Percentiles rank a stretch among this genome's conserved stretches.
These are phyloP conservation scores for Ariopsis seemanni DNA, from an alignment of 2,113 vertebrate species.

Conservation along the genomic window DNA sequence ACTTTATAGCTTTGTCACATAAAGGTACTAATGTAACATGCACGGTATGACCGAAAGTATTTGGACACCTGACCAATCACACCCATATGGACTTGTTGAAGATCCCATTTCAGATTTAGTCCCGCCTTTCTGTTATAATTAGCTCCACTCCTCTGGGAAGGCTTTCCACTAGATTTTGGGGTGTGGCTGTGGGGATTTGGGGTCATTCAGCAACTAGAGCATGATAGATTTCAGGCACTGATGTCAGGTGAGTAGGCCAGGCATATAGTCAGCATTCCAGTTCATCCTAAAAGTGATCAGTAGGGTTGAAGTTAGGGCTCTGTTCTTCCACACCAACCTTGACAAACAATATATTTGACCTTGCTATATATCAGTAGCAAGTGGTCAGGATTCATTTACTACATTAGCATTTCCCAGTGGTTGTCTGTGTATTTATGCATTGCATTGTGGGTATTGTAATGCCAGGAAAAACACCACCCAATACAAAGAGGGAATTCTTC, in stretches of 20 bases:
- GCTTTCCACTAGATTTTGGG: background rate
- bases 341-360: too few species aligned
- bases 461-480: background rate
- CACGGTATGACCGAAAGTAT: background rate
- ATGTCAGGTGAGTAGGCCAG: background rate
- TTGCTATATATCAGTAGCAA: background rate
- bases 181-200: background rate
- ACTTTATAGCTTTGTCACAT: background rate
- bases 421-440: background rate
- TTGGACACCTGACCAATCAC: background rate
- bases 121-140: background rate
- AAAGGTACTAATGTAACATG: background rate
- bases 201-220: background rate
- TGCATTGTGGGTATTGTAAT: background rate
- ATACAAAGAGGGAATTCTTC: background rate
- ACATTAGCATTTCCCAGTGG: background rate
- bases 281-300: background rate
- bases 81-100: background rate
- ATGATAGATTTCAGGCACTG: background rate
- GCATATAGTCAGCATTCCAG: background rate
- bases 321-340: background rate
- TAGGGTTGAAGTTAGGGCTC: background rate
- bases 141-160: background rate
- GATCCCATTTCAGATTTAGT: background rate
- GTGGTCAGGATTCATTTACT: background rate